A percentile compares a stretch with the other conserved stretches of the same genome.
Evolutionary conservation across 2,888 invertebrate species (phyloP).

Genomic region (Psylliodes chrysocephalus): DNA sequence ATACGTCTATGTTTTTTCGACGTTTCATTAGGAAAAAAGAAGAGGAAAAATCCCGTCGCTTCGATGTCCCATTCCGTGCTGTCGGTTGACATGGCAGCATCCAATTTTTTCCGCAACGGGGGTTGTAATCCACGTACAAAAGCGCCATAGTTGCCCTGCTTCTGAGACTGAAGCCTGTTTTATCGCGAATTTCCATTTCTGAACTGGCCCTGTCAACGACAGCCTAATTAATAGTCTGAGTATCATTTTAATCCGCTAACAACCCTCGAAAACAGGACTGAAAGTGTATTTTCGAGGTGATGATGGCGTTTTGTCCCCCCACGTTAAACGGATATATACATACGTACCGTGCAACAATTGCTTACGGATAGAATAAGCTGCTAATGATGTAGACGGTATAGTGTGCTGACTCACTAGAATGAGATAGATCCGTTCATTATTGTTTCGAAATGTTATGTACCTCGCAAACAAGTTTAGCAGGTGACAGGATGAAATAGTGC

Average conservation of each 20-base stretch:
- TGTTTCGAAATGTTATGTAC: too few species aligned
- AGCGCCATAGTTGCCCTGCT: conserved; percentile 31
- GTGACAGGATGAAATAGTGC: too few species aligned
- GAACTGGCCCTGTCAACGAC: conserved; percentile 49
- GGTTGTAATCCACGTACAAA: conserved; percentile 44
- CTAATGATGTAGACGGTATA: conserved; percentile 7
- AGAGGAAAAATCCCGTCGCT: conserved; percentile 19
- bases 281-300: conserved; percentile 29
- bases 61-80: conserved; percentile 6
- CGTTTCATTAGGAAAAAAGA: conserved; percentile 17
- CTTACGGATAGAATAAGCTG: background rate
- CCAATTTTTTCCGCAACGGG: conserved; percentile 47
- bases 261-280: conserved; percentile 28
- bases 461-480: too few species aligned
- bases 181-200: conserved; percentile 44
- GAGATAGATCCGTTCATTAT: too few species aligned
- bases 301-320: conserved; percentile 16
- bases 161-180: conserved; percentile 38
- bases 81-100: conserved; percentile 37
- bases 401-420: background rate
- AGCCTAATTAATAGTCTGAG: conserved; percentile 52
- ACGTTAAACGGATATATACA: background rate
- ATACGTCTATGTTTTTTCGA: conserved; percentile 1
- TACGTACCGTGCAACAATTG: conserved; percentile 5
- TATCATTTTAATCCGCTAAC: conserved; percentile 46